Base-by-base conservation (phyloP, 37 sponge, comb jelly and placozoan species). In the Ephydatia muelleri region DNA sequence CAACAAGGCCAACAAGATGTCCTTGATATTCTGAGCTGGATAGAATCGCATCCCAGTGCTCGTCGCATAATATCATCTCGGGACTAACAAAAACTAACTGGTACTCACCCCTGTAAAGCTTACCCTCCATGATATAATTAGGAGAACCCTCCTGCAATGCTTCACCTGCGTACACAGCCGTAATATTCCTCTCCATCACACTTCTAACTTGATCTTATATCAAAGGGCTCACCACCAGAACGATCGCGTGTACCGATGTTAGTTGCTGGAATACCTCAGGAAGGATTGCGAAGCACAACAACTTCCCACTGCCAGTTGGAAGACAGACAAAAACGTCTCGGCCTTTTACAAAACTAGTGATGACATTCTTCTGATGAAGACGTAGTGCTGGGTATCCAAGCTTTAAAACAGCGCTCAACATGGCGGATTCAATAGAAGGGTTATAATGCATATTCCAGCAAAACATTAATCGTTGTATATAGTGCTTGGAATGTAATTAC, bases 271-370 rank as follows among this genome's bases (percentile, higher is more conserved):
- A 77, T 16, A 77, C 64, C 49, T 47, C 47, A 25, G 78, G 78
- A 30, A 77, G 78, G 21, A 40, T 30, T 47, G 47, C 78, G 29
- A 77, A 77, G 9, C 78, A 77, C 21, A 77, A 25, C 2, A 49
- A 77, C 38, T 77, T 77, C 47, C 78, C 78, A 77, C 78, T 77
- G 40, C 78, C 78, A 47, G 78, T 73, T 29, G 74, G 74, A 5
- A 73, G 37, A 5, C 74, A 73, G 23, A 73, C 74, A 73, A 73
- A 73, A 77, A 77, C 78, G 40, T 77, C 78, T 4, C 48, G 38
- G 23, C 78, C 78, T 39, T 47, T 26, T 4, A 77, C 78, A 38
- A 77, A 77, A 5, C 25, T 30, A 77, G 19, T 25, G 40, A 77
- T 77, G 26, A 25, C 78, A 38, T 22, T 77, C 26, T 48, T 38